Base-by-base conservation (phyloP, 2,113 vertebrate species). In the Eudyptes chrysolophus region DNA sequence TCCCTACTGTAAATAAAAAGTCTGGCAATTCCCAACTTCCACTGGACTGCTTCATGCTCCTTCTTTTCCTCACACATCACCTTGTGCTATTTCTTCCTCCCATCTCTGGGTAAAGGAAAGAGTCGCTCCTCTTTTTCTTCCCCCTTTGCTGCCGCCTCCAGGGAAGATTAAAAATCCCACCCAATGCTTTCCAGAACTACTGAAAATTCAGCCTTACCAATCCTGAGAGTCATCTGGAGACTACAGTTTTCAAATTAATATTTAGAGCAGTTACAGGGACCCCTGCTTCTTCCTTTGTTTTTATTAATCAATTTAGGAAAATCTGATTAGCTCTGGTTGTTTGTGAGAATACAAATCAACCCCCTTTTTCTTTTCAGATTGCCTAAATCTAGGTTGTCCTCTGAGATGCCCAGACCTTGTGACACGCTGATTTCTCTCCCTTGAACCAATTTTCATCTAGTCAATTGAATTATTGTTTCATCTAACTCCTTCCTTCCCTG, bases 241-340 rank as follows among this genome's bases (percentile, higher is more conserved):
- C 46, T 79, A n/a, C 29, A 32, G 44, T 57, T 96, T 91, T 64
- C 40, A 44, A 71, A 36, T 83, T 76, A 92, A 72, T 84, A 92
- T 89, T 95, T 66, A 95, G 69, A 82, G 44, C 52, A 89, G 44
- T 89, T 95, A 64, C 42, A 85, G 13, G 11, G 74, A 79, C 21
- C 49, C 52, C 26, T 94, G 61, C 57, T 93, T 82, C 58, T 86
- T 86, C 38, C 38, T 94, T 89, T 78, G 44, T 79, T 84, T 91
- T 92, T 91, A 62, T 87, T 91, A 96, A 95, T 94, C 74, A 79
- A 0, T 84, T 94, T 90, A 92, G 57, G 70, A 79, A 91, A 89
- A 96, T 82, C 32, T 76, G 5, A 89, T 96, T 92, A 94, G 22
- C 61, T 93, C 14, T 85, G 36, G 21, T 91, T 95, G 84, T 64